Evolutionary conservation across 2,888 invertebrate genomes (phyloP).

Genomic region (Orthosia incerta): DNA sequence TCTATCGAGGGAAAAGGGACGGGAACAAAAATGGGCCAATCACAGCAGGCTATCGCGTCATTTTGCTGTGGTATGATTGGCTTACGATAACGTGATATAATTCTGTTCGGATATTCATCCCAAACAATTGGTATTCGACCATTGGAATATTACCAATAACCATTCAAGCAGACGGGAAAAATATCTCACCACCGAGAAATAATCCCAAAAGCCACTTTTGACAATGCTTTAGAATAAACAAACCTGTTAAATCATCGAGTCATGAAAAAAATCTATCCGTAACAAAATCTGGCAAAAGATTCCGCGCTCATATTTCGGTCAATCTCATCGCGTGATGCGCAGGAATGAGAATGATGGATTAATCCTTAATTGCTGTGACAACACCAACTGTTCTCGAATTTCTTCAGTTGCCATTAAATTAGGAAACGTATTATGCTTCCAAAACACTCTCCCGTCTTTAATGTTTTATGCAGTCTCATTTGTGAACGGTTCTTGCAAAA

Average conservation of each 20-base stretch:
- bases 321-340: constrained; percentile 53
- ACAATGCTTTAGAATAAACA: neutral
- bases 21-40: no score
- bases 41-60: no score
- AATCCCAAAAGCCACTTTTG: neutral
- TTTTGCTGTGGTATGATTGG: no score
- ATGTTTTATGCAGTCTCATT: constrained; percentile 52
- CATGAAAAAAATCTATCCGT: neutral
- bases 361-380: constrained; percentile 73
- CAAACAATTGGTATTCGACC: no score
- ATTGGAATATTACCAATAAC: no score
- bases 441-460: constrained; percentile 34
- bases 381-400: constrained; percentile 72
- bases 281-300: constrained; percentile 41
- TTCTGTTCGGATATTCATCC: no score
- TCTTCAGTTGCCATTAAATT: constrained; percentile 60
- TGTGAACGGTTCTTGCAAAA: constrained; percentile 9
- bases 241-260: neutral
- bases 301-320: constrained; percentile 45
- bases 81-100: no score
- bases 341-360: constrained; percentile 70
- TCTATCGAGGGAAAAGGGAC: no score
- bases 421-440: constrained; percentile 48
- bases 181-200: neutral
- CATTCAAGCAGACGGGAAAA: no score